A percentile compares a stretch with the other conserved stretches of the same genome.
These are phyloP conservation scores for Hephaestus fuliginosus DNA, from an alignment of 2,797 vertebrate genomes.

Conservation along the genomic window DNA sequence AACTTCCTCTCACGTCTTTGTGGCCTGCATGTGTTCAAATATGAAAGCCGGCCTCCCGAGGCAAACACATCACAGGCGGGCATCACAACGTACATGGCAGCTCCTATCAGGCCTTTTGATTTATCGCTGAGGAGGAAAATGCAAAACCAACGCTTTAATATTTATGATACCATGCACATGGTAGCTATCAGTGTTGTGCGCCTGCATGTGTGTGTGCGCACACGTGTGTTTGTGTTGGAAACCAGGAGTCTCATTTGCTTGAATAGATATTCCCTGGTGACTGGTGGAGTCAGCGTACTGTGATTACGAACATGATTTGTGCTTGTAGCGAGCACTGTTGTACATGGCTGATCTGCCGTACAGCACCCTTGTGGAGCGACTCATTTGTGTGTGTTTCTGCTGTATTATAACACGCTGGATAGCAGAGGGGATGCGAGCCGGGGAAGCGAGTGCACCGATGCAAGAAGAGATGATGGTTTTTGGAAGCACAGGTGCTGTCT, in stretches of 20 bases:
- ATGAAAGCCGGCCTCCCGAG: constrained; percentile 69
- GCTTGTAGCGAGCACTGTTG: constrained; percentile 71
- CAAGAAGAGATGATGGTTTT: constrained; percentile 64
- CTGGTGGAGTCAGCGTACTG: constrained; percentile 73
- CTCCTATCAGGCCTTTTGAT: constrained; percentile 77
- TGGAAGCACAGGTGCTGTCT: constrained; percentile 61
- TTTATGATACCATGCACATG: constrained; percentile 71
- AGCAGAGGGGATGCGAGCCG: constrained; percentile 43
- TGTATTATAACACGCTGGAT: constrained; percentile 52
- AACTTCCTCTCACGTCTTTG: constrained; percentile 71
- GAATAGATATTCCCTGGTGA: constrained; percentile 76
- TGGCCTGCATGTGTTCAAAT: constrained; percentile 65
- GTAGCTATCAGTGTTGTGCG: constrained; percentile 43
- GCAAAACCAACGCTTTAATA: constrained; percentile 78
- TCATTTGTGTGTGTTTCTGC: constrained; percentile 66
- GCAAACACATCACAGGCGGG: constrained; percentile 70
- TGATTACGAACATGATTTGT: constrained; percentile 82
- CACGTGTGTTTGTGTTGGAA: constrained; percentile 62
- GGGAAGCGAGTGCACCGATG: constrained; percentile 62
- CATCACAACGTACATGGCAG: constrained; percentile 73
- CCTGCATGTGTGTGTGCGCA: not conserved
- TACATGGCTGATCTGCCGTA: constrained; percentile 73
- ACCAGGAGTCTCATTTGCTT: constrained; percentile 74
- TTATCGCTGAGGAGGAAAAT: constrained; percentile 69
- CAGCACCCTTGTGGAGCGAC: constrained; percentile 58